These are phyloP conservation scores for Apaloderma vittatum DNA, from an alignment of 2,113 vertebrate genomes.

Conservation along the genomic window DNA sequence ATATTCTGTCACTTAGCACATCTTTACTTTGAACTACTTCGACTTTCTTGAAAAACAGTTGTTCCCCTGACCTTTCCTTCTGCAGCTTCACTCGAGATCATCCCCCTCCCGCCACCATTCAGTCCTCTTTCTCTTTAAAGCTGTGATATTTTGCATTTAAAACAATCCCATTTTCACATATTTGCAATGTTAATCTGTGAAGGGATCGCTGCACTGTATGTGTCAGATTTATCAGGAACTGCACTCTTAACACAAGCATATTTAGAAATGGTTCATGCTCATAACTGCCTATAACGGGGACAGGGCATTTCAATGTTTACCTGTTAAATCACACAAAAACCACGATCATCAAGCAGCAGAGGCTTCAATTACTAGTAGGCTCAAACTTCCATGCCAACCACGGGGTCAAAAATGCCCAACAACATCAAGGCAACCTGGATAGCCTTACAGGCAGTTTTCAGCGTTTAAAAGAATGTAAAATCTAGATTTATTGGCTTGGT, in stretches of 20 bases:
- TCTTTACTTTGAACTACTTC: neutral
- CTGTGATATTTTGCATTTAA: neutral
- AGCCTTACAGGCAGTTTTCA: neutral
- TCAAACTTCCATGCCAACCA: neutral
- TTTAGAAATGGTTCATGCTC: neutral
- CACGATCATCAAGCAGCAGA: neutral
- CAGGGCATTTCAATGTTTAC: neutral
- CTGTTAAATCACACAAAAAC: neutral
- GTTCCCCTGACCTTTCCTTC: neutral
- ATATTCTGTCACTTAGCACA: neutral
- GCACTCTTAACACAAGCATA: neutral
- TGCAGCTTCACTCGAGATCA: neutral
- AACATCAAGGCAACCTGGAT: neutral
- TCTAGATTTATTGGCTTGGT: too few species aligned
- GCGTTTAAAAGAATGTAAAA: neutral
- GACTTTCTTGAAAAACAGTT: neutral
- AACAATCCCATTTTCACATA: neutral
- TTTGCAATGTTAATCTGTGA: neutral
- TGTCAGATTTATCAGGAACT: neutral
- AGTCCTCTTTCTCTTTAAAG: neutral
- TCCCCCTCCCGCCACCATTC: rapidly evolving
- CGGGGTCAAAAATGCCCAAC: neutral
- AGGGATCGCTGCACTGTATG: neutral
- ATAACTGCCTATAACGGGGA: neutral
- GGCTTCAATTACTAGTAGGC: neutral